Base-by-base conservation (phyloP, 1,140 invertebrate species). In the Leptopilina boulardi region DNA sequence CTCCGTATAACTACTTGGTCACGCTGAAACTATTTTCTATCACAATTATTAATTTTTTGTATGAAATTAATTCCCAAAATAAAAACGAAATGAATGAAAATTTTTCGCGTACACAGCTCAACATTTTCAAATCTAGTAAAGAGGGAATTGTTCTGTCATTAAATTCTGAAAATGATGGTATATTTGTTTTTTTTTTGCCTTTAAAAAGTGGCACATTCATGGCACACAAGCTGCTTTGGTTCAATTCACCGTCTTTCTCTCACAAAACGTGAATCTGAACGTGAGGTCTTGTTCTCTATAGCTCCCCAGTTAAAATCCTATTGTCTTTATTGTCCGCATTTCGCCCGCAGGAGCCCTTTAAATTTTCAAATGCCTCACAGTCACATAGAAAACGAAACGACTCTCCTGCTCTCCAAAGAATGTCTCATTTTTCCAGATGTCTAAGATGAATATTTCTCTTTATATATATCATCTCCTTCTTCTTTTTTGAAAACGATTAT, bases 261-360 rank as follows among this genome's bases (percentile, higher is more conserved):
- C n/a, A n/a, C n/a, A n/a, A n/a, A 59, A 26, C 56, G 23, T 66
- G 23, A 26, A 66, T 66, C 21, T 23, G 13, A 23, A 66, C 59
- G 59, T 66, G 59, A 23, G 59, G 59, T 66, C 59, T 66, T 26
- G 59, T 66, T 66, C 59, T 66, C 59, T 23, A 11, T 15, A 66
- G 11, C 26, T n/a, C 15, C 59, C 59, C 23, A 23, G 54, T 59
- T 21, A 59, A 21, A 59, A 59, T 10, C 21, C 21, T 59, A 59
- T 59, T 59, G 21, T 23, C 21, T 59, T 59, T 59, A 23, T 59
- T 59, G 54, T 23, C 19, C 21, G 54, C 54, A 21, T 59, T 59
- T 59, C 21, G 54, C 54, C 54, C 54, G 19, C 54, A 59, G 54
- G 54, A 23, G 21, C 54, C 54, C 21, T 59, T 59, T 23, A 59